Evolutionary conservation across 2,797 vertebrate genomes (phyloP).

Genomic region (Chaunax sp.): DNA sequence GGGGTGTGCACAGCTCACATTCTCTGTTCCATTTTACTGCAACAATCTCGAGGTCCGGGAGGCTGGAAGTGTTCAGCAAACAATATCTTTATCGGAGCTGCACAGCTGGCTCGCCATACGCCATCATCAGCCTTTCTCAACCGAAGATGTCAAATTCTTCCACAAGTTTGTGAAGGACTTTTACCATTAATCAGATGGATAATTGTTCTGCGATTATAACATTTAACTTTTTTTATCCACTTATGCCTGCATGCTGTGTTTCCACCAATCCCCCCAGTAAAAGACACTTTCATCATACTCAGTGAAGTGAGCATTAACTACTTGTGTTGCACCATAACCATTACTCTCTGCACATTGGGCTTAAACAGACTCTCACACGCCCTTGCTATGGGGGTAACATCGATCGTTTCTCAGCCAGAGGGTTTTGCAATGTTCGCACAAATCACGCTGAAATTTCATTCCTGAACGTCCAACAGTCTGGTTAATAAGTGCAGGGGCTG

Average conservation of each 20-base stretch:
- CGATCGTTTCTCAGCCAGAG: constrained; percentile 66
- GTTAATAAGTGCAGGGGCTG: constrained; percentile 62
- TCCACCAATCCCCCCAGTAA: constrained; percentile 36
- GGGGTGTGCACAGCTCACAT: constrained; percentile 70
- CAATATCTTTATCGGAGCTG: constrained; percentile 59
- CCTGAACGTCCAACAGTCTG: constrained; percentile 27
- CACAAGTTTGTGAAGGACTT: constrained; percentile 29
- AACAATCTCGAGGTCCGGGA: constrained; percentile 46
- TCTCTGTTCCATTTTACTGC: constrained; percentile 72
- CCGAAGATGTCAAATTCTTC: constrained; percentile 39
- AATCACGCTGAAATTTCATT: constrained; percentile 56
- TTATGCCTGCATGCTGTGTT: constrained; percentile 45
- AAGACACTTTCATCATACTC: constrained; percentile 58
- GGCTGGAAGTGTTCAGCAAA: constrained; percentile 67
- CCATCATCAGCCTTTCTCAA: constrained; percentile 8
- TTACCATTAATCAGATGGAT: constrained; percentile 30
- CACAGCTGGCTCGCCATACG: constrained; percentile 41
- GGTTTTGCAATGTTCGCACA: constrained; percentile 67
- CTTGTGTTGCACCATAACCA: constrained; percentile 59
- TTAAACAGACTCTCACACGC: constrained; percentile 71
- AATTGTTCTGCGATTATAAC: constrained; percentile 52
- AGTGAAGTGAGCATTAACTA: constrained; percentile 72
- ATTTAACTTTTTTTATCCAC: constrained; percentile 64
- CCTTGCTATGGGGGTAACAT: constrained; percentile 55
- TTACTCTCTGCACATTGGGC: constrained; percentile 68